phyloP scores from a whole-genome alignment of 2,797 vertebrate genomes.

The Aselliscus stoliczkanus region DNA sequence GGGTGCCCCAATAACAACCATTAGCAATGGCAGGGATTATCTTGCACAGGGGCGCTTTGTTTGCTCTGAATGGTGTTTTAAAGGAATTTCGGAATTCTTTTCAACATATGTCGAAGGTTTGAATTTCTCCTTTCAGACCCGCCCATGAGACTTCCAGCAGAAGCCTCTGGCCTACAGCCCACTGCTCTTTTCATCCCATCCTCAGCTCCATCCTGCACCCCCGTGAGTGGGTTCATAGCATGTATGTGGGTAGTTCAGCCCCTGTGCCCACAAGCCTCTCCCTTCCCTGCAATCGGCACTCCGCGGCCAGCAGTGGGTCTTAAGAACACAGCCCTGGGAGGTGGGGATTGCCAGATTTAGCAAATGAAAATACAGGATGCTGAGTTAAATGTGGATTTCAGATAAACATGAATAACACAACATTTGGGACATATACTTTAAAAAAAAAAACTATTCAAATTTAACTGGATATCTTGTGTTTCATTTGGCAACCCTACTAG shows the following conservation, averaged over 20 bases:
- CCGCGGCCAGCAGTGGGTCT: neutral
- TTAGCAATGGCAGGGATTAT: neutral
- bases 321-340: neutral
- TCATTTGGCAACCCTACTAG: neutral
- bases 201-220: neutral
- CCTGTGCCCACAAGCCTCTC: neutral
- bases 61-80: neutral
- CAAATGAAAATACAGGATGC: neutral
- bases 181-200: neutral
- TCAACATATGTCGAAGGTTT: neutral
- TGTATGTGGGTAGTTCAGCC: fast-evolving
- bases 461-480: neutral
- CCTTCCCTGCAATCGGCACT: neutral
- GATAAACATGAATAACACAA: neutral
- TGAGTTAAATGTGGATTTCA: neutral
- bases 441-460: neutral
- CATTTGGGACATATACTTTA: neutral
- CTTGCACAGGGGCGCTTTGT: neutral
- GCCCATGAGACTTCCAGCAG: neutral
- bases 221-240: neutral
- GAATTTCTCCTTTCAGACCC: neutral
- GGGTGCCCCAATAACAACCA: too few species aligned
- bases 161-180: neutral
- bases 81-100: neutral
- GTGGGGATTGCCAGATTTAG: neutral